Evolutionary conservation across 1,140 invertebrate genomes (phyloP), one percentile per base, ranked within the genome.

Genomic region (Drosophila cardini): DNA sequence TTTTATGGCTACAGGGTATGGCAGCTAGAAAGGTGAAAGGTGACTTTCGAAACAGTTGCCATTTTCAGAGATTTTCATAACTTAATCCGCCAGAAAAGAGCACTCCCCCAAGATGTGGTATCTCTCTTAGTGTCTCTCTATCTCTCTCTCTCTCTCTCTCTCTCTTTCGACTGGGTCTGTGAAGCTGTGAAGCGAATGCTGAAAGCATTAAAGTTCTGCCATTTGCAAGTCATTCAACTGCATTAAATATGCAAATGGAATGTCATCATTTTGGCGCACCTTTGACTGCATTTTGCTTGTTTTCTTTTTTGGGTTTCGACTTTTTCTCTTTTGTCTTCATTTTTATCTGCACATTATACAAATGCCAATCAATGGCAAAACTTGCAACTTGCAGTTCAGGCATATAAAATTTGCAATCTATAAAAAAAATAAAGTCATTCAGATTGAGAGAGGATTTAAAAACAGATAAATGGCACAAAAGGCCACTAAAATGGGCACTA

Each of bases 201-300:
- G 43, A 50, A 67, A 34, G 62, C 43, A 65, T 58, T 72, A 58
- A 65, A 65, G 53, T 67, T 72, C 18, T 60, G 56, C 48, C 71
- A 62, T 73, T 73, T 61, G 50, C 58, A 38, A 73, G 71, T 73
- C 64, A 73, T 69, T 73, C 71, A 73, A 73, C 71, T 69, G 71
- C 71, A 73, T 73, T 72, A 58, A 65, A 72, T 64, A 76, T 76
- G 69, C 69, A 72, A 76, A 72, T 72, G 69, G 42, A 60, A 71
- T 69, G 72, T 42, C 72, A 61, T 61, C 72, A 58, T 45, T 26
- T 48, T 13, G 10, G 61, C 32, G 34, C 73, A 76, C 73, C 69
- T 72, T 76, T 76, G 68, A 64, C 43, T 72, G 62, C 56, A 65
- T 16, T 65, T 58, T 60, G 43, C 43, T 15, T 57, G 38, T 26